phyloP scores from a whole-genome alignment of 2,113 vertebrate species.

The Diadophis punctatus region DNA sequence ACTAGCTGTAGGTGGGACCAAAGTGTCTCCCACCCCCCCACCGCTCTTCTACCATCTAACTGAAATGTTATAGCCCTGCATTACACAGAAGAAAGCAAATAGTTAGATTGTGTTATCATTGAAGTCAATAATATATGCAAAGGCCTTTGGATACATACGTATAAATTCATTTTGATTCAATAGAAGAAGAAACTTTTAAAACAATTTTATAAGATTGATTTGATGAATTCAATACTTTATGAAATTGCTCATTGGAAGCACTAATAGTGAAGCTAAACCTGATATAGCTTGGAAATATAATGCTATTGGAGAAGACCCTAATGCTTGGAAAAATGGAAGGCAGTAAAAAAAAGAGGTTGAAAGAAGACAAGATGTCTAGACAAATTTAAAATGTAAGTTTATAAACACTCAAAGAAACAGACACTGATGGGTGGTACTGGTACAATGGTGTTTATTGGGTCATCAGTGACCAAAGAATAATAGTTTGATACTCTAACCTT shows the following conservation, averaged over 20 bases:
- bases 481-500: neutral
- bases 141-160: neutral
- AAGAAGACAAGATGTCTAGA: neutral
- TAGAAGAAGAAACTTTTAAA: neutral
- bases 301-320: neutral
- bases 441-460: neutral
- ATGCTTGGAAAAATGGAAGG: neutral
- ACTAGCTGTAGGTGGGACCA: neutral
- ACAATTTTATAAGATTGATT: neutral
- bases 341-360: neutral
- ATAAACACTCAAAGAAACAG: neutral
- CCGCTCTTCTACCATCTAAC: neutral
- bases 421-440: neutral
- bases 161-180: neutral
- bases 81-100: neutral
- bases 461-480: neutral
- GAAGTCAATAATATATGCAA: neutral
- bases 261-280: neutral
- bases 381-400: neutral
- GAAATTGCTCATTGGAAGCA: neutral
- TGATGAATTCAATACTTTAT: neutral
- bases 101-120: neutral
- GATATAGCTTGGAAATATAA: neutral
- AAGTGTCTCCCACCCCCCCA: neutral
- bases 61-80: neutral